Conservation (phyloP, 2,888 invertebrate species). For the Synergus gifuensis region DNA sequence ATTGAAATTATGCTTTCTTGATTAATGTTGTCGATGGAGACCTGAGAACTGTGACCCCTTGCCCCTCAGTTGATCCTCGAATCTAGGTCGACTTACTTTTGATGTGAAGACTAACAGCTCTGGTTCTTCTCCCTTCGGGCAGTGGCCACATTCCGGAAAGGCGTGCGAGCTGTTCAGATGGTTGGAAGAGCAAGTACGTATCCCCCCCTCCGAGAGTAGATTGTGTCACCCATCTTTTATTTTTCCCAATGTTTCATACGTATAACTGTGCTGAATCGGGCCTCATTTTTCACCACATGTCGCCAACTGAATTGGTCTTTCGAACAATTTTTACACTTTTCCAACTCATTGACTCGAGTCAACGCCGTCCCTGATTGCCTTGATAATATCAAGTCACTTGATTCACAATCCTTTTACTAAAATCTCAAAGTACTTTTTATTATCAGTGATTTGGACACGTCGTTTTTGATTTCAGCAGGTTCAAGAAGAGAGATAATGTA, state of each 20-base stretch:
- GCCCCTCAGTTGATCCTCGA: slow-evolving; percentile 59
- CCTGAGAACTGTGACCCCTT: slow-evolving; percentile 47
- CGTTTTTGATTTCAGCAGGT: background rate
- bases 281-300: slow-evolving; percentile 29
- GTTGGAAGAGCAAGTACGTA: slow-evolving; percentile 99
- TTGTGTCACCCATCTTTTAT: slow-evolving; percentile 70
- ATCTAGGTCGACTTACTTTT: slow-evolving; percentile 70
- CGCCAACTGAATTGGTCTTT: slow-evolving; percentile 37
- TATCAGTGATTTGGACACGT: background rate
- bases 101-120: slow-evolving; percentile 78
- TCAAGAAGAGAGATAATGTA: background rate
- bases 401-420: background rate
- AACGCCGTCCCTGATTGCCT: slow-evolving; percentile 5
- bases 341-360: slow-evolving; percentile 11
- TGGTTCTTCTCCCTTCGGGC: slow-evolving; percentile 81
- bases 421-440: background rate
- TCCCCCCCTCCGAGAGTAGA: slow-evolving; percentile 78
- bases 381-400: slow-evolving; percentile 15
- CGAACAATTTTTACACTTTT: slow-evolving; percentile 38
- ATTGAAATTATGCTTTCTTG: slow-evolving; percentile 6
- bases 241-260: slow-evolving; percentile 55
- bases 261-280: slow-evolving; percentile 50
- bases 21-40: slow-evolving; percentile 52
- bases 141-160: slow-evolving; percentile 99
- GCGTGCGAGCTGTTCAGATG: slow-evolving; percentile 99